A percentile compares a stretch with the other conserved stretches of the same genome.
These are phyloP conservation scores for Conchocele bisecta DNA, from an alignment of 2,888 invertebrate genomes.

Conservation along the genomic window DNA sequence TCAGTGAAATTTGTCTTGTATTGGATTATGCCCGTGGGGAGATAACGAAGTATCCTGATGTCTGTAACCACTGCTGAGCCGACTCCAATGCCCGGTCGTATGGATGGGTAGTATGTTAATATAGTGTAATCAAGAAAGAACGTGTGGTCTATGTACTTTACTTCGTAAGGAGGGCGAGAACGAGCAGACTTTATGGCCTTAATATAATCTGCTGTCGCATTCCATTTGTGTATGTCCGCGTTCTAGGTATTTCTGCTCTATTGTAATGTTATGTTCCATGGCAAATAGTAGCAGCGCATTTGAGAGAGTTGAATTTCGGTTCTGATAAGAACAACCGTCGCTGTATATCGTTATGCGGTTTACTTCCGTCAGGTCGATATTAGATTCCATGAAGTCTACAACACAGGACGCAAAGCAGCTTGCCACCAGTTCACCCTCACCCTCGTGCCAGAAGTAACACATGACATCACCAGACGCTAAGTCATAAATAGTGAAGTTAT, in stretches of 20 bases:
- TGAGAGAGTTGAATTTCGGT: conserved; percentile 26
- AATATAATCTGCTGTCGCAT: too few species aligned
- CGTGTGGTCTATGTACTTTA: conserved; percentile 16
- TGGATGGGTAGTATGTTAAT: conserved; percentile 16
- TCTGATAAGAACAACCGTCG: conserved; percentile 44
- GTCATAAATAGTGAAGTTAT: conserved; percentile 45
- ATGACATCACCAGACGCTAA: conserved; percentile 4
- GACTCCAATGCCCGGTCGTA: neutral
- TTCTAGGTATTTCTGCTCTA: conserved; percentile 36
- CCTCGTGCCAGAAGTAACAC: conserved; percentile 48
- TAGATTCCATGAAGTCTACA: too few species aligned
- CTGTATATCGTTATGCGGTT: conserved; percentile 24
- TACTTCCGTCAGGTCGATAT: neutral
- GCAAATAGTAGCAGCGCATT: conserved; percentile 28
- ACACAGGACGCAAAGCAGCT: conserved; percentile 30
- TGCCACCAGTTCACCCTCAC: conserved; percentile 40
- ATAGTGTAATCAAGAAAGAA: conserved; percentile 27
- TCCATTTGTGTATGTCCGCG: conserved; percentile 52
- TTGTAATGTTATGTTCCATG: conserved; percentile 2
- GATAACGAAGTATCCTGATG: too few species aligned
- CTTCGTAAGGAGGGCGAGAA: too few species aligned
- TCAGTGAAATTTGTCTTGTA: too few species aligned
- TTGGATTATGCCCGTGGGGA: too few species aligned
- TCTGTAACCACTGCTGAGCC: too few species aligned
- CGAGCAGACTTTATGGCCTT: too few species aligned